Evolutionary conservation across 1,140 invertebrate species (phyloP).

Genomic region (Bathynomus jamesi): DNA sequence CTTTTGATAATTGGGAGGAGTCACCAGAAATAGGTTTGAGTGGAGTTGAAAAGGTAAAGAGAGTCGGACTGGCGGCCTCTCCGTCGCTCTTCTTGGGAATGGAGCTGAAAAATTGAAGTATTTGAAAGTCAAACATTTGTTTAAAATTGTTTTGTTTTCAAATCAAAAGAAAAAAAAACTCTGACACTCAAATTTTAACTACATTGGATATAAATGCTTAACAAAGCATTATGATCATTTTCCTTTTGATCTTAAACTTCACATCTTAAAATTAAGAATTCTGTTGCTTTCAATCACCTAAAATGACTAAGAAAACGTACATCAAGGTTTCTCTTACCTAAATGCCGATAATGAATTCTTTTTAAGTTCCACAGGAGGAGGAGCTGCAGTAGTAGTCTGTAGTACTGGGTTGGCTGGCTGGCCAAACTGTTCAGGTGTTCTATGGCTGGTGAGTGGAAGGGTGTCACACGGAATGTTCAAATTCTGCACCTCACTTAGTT

Average conservation of each 20-base stretch:
- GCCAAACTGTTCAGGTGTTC: neutral
- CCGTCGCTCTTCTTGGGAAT: neutral
- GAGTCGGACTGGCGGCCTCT: neutral
- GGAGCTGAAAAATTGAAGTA: neutral
- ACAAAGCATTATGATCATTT: neutral
- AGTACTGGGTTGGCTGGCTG: neutral
- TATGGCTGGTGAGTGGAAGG: neutral
- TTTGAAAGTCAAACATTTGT: neutral
- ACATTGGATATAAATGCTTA: neutral
- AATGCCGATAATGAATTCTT: neutral
- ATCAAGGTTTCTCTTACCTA: no score
- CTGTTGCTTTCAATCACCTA: no score
- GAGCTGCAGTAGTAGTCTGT: neutral
- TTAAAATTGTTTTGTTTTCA: no score
- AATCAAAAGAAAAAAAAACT: neutral
- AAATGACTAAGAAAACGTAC: no score
- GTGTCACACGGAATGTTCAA: neutral
- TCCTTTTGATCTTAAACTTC: neutral
- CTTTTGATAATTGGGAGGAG: neutral
- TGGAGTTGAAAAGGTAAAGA: neutral
- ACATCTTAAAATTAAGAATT: no score
- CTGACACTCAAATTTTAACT: neutral
- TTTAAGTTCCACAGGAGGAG: neutral
- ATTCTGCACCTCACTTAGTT: neutral
- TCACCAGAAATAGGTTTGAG: neutral